phyloP scores from a whole-genome alignment of 2,797 vertebrate species.

The Gymnopithys bicolor region DNA sequence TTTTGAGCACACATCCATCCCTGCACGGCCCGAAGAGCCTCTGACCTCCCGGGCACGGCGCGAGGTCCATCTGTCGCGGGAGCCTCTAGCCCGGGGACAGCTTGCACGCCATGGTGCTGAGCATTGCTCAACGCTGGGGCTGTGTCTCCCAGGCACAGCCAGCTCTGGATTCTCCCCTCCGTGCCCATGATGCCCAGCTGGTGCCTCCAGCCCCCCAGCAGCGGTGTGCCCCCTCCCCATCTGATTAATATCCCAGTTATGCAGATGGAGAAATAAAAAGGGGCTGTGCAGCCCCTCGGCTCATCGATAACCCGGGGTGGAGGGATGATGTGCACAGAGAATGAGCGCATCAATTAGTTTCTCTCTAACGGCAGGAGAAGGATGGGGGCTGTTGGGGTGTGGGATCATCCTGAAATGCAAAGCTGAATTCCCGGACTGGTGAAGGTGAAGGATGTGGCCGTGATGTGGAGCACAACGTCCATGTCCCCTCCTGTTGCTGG shows the following conservation, averaged over 20 bases:
- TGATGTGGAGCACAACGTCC: not conserved
- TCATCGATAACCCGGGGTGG: rapidly evolving
- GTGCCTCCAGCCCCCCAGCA: not conserved
- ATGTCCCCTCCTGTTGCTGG: rapidly evolving
- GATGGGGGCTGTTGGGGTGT: not conserved
- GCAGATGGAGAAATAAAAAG: not conserved
- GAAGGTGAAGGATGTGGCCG: rapidly evolving
- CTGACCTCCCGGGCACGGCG: not conserved
- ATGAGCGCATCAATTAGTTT: rapidly evolving
- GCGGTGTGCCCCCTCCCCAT: rapidly evolving
- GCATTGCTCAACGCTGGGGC: not conserved
- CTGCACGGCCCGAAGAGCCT: not conserved
- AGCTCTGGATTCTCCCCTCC: not conserved
- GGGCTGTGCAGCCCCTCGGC: not conserved
- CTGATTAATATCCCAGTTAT: not conserved
- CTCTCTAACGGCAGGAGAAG: not conserved
- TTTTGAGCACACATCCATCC: not conserved
- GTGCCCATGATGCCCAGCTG: rapidly evolving
- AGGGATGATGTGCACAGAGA: not conserved
- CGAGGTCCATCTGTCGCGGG: not conserved
- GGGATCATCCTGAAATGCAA: rapidly evolving
- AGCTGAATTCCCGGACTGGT: not conserved
- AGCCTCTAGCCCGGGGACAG: constrained; percentile 11
- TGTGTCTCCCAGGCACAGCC: not conserved
- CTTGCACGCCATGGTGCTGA: not conserved